phyloP scores from a whole-genome alignment of 2,888 invertebrate genomes.

The Hydroisotoma schaefferi region DNA sequence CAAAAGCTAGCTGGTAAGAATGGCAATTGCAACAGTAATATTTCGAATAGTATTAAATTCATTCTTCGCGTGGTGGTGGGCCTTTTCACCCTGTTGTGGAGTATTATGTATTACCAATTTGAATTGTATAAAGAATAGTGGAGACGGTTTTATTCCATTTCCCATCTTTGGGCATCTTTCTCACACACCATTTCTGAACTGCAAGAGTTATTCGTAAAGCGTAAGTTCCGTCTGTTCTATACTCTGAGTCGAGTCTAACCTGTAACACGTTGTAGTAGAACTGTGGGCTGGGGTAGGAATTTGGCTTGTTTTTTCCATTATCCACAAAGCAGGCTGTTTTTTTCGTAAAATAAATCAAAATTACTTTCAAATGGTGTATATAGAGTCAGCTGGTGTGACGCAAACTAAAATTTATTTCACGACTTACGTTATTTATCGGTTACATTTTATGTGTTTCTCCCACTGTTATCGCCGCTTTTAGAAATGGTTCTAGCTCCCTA shows the following conservation, averaged over 20 bases:
- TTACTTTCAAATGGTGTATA: slow-evolving; percentile 25
- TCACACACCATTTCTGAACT: background rate
- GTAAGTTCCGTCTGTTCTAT: too few relatives aligned
- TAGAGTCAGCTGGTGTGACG: slow-evolving; percentile 35
- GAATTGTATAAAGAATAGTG: background rate
- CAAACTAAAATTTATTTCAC: slow-evolving; percentile 40
- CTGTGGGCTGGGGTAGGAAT: background rate
- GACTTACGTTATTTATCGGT: slow-evolving; percentile 39
- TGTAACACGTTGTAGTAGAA: too few relatives aligned
- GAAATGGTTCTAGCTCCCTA: too few relatives aligned
- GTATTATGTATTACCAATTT: too few relatives aligned
- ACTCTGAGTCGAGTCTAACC: too few relatives aligned
- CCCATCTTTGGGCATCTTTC: slow-evolving; percentile 4
- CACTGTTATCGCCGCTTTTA: slow-evolving; percentile 12
- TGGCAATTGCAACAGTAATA: background rate
- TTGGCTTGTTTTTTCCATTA: background rate
- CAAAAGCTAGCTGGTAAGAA: too few relatives aligned
- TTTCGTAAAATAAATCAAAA: slow-evolving; percentile 40
- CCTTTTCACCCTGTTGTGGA: too few relatives aligned
- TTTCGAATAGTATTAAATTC: slow-evolving; percentile 1
- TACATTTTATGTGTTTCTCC: slow-evolving; percentile 24
- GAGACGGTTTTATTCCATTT: slow-evolving; percentile 3
- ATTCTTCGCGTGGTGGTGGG: background rate
- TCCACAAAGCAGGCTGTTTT: slow-evolving; percentile 3
- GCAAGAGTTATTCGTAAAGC: too few relatives aligned